Base-by-base conservation (phyloP, 2,113 vertebrate genomes). In the Colaptes auratus region DNA sequence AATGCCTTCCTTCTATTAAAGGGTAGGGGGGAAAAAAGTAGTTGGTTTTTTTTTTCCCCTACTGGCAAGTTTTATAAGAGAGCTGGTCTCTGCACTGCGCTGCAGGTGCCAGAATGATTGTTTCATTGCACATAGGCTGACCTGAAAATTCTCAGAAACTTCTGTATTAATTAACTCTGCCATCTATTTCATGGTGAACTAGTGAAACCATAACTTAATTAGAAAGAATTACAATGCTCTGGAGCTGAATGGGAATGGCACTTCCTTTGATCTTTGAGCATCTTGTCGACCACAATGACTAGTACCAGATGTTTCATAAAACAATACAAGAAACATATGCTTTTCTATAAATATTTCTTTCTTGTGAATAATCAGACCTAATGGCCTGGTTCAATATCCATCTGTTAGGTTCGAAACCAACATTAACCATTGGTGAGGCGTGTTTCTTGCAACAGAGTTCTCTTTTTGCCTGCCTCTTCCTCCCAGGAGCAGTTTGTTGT, bases 171-270 rank as follows among this genome's bases (percentile, higher is more conserved):
- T 91, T 64, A 64, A 60, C 15, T 46, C 70, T 73, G 63, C 89
- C 84, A 84, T 94, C 66, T 46, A 25, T 90, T 92, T 89, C 53
- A 35, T 60, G 87, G 70, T 65, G 35, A 58, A 82, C 50, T 71
- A 91, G 33, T 79, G 78, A 92, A 93, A 92, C 78, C 53, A 16
- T 89, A 91, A 95, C 74, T 79, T 85, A 87, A 93, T 96, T 95
- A 69, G 93, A 84, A 93, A 82, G 89, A 89, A 95, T 82, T 66
- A 69, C 67, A 85, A 0, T 70, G 35, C 46, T 89, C 75, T 79
- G 71, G 78, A 85, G 66, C 91, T 82, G 82, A 87, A 87, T 79
- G 85, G 59, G 76, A 93, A 83, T 27, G 60, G 58, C 23, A 33
- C 15, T 70, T 74, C 53, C 83, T 83, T 76, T 93, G 74, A 79